These are phyloP conservation scores for Sciaenops ocellatus DNA, from an alignment of 2,797 vertebrate species.

Conservation along the genomic window DNA sequence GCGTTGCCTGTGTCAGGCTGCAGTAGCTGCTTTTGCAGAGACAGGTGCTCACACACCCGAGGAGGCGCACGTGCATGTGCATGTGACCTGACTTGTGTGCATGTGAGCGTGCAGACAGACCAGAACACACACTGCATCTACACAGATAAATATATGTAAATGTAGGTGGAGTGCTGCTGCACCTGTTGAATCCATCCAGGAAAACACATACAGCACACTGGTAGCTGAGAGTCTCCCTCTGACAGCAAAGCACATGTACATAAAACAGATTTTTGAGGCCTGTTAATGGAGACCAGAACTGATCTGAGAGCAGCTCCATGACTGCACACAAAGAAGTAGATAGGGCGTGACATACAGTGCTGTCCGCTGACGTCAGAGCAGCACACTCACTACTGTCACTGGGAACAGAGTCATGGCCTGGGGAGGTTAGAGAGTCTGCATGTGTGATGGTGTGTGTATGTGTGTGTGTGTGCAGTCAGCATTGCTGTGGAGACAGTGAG, in stretches of 20 bases:
- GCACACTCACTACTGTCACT: conserved; percentile 69
- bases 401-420: conserved; percentile 65
- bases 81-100: conserved; percentile 39
- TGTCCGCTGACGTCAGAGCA: conserved; percentile 76
- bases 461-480: conserved; percentile 49
- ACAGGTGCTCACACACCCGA: conserved; percentile 35
- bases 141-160: conserved; percentile 6
- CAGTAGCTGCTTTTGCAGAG: conserved; percentile 34
- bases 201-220: neutral
- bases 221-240: conserved; percentile 1
- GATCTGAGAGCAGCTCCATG: conserved; percentile 53
- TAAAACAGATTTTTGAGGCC: conserved; percentile 31
- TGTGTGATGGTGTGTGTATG: conserved; percentile 28
- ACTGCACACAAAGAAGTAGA: conserved; percentile 65
- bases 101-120: conserved; percentile 23
- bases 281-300: conserved; percentile 56
- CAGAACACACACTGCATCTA: conserved; percentile 23
- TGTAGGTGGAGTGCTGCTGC: conserved; percentile 3
- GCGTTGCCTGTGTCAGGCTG: conserved; percentile 41
- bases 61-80: conserved; percentile 42
- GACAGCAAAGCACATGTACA: conserved; percentile 37
- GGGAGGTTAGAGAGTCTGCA: conserved; percentile 46
- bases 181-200: conserved; percentile 56
- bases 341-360: conserved; percentile 66
- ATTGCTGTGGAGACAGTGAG: conserved; percentile 68